Evolutionary conservation across 2,888 invertebrate genomes (phyloP), one percentile per base, ranked within the genome.

Genomic region (Aphodius granarius): DNA sequence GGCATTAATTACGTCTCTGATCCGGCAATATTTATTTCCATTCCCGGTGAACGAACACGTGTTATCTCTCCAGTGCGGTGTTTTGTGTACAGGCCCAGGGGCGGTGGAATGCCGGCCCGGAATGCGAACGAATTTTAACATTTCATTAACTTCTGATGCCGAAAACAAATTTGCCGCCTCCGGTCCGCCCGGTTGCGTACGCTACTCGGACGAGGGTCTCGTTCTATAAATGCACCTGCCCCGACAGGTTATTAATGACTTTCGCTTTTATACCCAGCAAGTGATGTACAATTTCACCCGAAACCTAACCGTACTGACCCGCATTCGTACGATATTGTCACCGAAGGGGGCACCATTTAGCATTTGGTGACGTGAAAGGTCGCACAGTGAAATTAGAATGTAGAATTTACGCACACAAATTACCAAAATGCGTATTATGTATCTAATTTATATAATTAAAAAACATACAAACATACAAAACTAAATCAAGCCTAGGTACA

Each of bases 101-200:
- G 43, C 6, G 43, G 2, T 13, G 13, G 43, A 43, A 43, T 13
- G 43, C 43, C 68, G 68, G 18, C 68, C 65, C 19, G 16, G 21
- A 22, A 21, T 68, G n/a, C 68, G 68, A 5, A n/a, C 21, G 68
- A 21, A 20, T 68, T 20, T 68, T 68, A 68, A 68, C 68, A 68
- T 68, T 68, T 68, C 68, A 68, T 68, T 68, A 68, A 68, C 68
- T 68, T 22, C 68, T 16, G 68, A 68, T 21, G 22, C 20, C 22
- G 68, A 68, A 68, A 68, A 68, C 68, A 68, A 68, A 68, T 68
- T 68, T 68, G 9, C 68, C 43, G 43, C 43, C 43, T 43, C 43
- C 43, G 43, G 43, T 1, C 43, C 68, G 19, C 18, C 22, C 68
- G 20, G n/a, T 20, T 22, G 68, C 68, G 68, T 68, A 68, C n/a